Base-by-base conservation (phyloP, 2,888 invertebrate species). In the Calephelis perditalis region DNA sequence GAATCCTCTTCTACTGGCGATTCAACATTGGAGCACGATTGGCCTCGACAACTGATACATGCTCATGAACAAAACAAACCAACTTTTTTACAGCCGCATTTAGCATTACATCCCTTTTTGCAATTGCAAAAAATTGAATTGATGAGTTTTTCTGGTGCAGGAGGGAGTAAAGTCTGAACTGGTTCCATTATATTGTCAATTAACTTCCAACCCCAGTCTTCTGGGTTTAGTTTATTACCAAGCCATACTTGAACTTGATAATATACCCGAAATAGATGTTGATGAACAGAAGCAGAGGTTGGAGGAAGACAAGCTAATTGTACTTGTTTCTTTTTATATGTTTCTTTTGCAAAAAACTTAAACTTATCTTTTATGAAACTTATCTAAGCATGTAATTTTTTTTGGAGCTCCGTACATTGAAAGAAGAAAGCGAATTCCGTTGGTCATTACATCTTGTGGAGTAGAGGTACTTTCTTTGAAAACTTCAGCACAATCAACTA, bases 351-450 rank as follows among this genome's bases (percentile, higher is more conserved):
- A 12, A 46, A 46, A 46, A 1, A n/a, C n/a, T n/a, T n/a, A n/a
- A n/a, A n/a, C n/a, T n/a, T n/a, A n/a, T n/a, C n/a, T n/a, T n/a
- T n/a, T n/a, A n/a, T n/a, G n/a, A n/a, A n/a, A n/a, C n/a, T n/a
- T n/a, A 54, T 36, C 36, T 54, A 54, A 54, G 36, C 15, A 47
- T 11, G 26, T 43, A 36, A 37, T 9, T 49, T 60, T 36, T 43
- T 26, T 26, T 26, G 26, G 26, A 26, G 26, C 26, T 26, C 26
- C 26, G 26, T 26, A 26, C 26, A 26, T 47, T 52, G 47, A 35
- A 43, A 52, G 45, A 45, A 60, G 35, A 12, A 58, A 35, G 46
- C 8, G 43, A 37, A 62, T 61, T 62, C 60, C 60, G 61, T 59
- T 8, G 46, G 44, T 36, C 9, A 43, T 59, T n/a, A 58, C 59